Evolutionary conservation across 1,140 invertebrate genomes (phyloP), one percentile per base, ranked within the genome.

Genomic region (Zaprionus inermis): DNA sequence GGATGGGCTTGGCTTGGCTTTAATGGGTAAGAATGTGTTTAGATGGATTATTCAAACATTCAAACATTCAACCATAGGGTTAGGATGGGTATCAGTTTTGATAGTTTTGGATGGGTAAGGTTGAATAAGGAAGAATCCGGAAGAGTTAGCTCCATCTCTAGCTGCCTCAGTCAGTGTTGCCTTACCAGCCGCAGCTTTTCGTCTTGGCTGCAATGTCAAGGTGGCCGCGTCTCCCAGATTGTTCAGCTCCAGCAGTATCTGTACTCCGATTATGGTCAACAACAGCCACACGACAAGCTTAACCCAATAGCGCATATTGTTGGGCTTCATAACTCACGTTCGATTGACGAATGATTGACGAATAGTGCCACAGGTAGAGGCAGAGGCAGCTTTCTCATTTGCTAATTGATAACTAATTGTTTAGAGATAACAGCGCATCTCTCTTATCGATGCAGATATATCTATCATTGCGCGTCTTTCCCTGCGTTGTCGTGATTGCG

Each of bases 201-300:
- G 10, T 10, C 11, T 22, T 18, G 18, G 18, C 11, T 49, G 11
- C 18, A 3, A 28, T n/a, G 12, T 20, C 9, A 18, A 10, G 3
- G 22, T 24, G 18, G 3, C 10, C 18, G 6, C 11, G 3, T 16
- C 28, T 6, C 4, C 5, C 2, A 12, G 6, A 5, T 52, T 20
- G 2, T 16, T 34, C 1, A 60, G 0, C 24, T 65, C 0, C 5
- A 32, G 11, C 12, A 75, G 3, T 10, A 72, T 14, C n/a, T 65
- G 63, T 0, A 72, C 2, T 2, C n/a, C 18, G 10, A 65, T 11
- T 0, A 6, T 6, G 9, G 61, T 28, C 0, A 76, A 1, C 20
- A 75, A 4, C 9, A 65, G 11, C 68, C 73, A 76, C 5, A n/a
- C 56, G 14, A 72, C n/a, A 5, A 59, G 5, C 55, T 75, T 75